Evolutionary conservation across 2,113 vertebrate species (phyloP).

Genomic region (Mellivora capensis): DNA sequence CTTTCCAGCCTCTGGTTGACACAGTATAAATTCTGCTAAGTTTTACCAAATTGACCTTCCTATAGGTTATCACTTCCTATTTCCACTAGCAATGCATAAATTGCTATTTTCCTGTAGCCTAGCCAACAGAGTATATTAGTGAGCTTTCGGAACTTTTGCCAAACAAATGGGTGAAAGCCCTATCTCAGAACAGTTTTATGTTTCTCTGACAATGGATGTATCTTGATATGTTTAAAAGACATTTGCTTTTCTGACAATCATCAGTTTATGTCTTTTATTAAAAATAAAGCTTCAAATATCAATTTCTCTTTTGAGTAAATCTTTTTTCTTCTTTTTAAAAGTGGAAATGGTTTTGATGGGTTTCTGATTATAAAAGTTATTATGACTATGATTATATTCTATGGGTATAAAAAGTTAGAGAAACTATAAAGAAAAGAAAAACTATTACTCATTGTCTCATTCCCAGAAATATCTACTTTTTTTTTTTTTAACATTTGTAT

Average conservation of each 20-base stretch:
- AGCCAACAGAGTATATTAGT: not conserved
- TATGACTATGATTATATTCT: not conserved
- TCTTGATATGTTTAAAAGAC: not conserved
- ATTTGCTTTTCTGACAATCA: not conserved
- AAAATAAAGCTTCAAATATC: not conserved
- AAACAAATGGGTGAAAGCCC: not conserved
- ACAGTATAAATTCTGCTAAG: not conserved
- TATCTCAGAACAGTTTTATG: not conserved
- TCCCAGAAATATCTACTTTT: not conserved
- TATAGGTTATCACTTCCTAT: not conserved
- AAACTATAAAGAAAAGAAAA: constrained; percentile 3
- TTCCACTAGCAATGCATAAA: not conserved
- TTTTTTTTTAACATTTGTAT: not conserved
- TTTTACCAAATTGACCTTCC: not conserved
- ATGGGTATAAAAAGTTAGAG: not conserved
- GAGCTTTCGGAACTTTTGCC: not conserved
- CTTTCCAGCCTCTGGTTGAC: not conserved
- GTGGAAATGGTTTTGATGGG: not conserved
- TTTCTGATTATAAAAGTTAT: not conserved
- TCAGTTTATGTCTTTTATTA: not conserved
- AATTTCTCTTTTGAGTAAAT: not conserved
- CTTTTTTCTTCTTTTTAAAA: constrained; percentile 5
- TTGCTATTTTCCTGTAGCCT: not conserved
- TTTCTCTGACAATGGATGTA: not conserved
- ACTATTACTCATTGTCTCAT: not conserved